phyloP scores from a whole-genome alignment of 2,888 invertebrate species.

The Campoletis raptor region DNA sequence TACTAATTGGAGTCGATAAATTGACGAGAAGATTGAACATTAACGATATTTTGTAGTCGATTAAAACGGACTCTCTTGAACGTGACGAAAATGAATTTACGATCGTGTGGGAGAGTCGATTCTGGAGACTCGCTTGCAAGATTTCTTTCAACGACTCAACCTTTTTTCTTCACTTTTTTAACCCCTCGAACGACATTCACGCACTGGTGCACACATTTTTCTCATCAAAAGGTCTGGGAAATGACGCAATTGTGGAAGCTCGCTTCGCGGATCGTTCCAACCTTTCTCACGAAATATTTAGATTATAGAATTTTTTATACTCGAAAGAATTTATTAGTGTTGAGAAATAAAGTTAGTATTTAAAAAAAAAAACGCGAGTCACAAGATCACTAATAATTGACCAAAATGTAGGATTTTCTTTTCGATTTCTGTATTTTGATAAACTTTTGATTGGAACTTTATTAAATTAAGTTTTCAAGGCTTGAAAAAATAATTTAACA shows the following conservation, averaged over 20 bases:
- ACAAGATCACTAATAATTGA: not conserved
- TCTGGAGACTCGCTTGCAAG: not conserved
- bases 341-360: not conserved
- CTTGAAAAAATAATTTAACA: not conserved
- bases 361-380: too few species aligned
- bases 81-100: constrained; percentile 24
- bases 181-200: constrained; percentile 17
- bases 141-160: not conserved
- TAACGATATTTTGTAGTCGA: constrained; percentile 27
- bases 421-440: not conserved
- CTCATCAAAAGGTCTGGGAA: not conserved
- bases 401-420: not conserved
- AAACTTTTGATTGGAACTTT: not conserved
- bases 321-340: not conserved
- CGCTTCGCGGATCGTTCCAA: not conserved
- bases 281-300: constrained; percentile 11
- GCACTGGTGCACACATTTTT: constrained; percentile 11
- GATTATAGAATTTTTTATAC: too few species aligned
- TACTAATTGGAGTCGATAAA: constrained; percentile 72
- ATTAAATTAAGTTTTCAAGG: not conserved
- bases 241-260: constrained; percentile 24
- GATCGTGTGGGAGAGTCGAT: constrained; percentile 23
- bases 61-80: not conserved
- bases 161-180: constrained; percentile 10
- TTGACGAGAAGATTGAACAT: constrained; percentile 42